Evolutionary conservation across 2,888 invertebrate species (phyloP), one percentile per base, ranked within the genome.

Genomic region (Lasius platythorax): DNA sequence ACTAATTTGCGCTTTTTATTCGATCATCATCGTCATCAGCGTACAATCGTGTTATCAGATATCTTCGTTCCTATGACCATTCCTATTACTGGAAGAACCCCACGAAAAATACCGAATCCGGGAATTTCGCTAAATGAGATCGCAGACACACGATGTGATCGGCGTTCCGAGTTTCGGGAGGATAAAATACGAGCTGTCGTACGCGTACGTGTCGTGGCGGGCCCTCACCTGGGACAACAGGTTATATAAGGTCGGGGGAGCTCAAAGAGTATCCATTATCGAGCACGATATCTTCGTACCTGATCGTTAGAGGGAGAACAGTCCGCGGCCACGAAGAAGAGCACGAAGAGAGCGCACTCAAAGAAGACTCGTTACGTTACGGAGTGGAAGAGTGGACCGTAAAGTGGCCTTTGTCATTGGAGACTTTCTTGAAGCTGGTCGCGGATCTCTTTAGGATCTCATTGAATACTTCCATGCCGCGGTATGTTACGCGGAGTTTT

Each of bases 321-420:
- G 70, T 85, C 66, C 74, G 56, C 87, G 84, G 74, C 90, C 88
- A 85, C 90, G 87, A 85, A 89, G 89, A 88, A 84, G 87, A 78
- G 82, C 86, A 86, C 87, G 85, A 88, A 84, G 50, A 23, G 85
- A 85, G 91, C 75, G 87, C 76, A 87, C 89, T 90, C 79, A 78
- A 84, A 66, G 87, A 85, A 82, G 87, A 89, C 87, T 90, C 89
- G 87, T 90, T 89, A 89, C 87, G 82, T 85, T 87, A 76, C 78
- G 72, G 82, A 85, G 86, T 72, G 87, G 85, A 83, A 84, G 81
- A 67, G 37, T 82, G 83, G 82, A 83, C 88, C 88, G 91, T 91
- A 89, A 90, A 91, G 91, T 91, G 89, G 86, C 87, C 90, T 90
- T 90, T 90, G 90, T 90, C 91, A 90, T 89, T 90, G 87, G 91